A percentile compares a stretch with the other conserved stretches of the same genome.
phyloP scores from a whole-genome alignment of 2,888 invertebrate species.

The Macroteleia sp. region DNA sequence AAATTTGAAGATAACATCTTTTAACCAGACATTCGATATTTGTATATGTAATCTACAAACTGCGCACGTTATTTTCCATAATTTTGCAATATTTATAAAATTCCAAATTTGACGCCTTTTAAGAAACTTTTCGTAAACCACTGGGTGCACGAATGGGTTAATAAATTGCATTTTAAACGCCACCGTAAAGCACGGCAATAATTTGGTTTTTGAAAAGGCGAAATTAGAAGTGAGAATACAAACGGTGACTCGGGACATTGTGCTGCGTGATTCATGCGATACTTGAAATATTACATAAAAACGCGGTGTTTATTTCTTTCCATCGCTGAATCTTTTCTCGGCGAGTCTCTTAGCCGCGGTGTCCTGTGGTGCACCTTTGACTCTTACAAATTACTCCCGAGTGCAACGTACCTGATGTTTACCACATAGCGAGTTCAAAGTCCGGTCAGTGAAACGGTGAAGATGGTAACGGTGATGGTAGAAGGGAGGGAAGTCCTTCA shows the following conservation, averaged over 20 bases:
- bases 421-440: slow-evolving; percentile 82
- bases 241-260: slow-evolving; percentile 18
- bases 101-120: too few species aligned
- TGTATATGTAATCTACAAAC: too few species aligned
- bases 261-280: slow-evolving; percentile 32
- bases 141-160: slow-evolving; percentile 5
- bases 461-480: slow-evolving; percentile 57
- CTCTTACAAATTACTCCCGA: slow-evolving; percentile 76
- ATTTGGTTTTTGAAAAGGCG: slow-evolving; percentile 17
- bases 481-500: slow-evolving; percentile 53
- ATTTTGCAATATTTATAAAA: too few species aligned
- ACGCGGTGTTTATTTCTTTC: slow-evolving; percentile 42
- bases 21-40: too few species aligned
- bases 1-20: too few species aligned
- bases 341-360: slow-evolving; percentile 12
- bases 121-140: too few species aligned
- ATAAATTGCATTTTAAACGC: slow-evolving; percentile 31
- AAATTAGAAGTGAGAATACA: slow-evolving; percentile 25
- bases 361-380: slow-evolving; percentile 53
- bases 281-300: slow-evolving; percentile 58
- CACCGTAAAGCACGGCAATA: slow-evolving; percentile 12
- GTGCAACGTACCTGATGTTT: slow-evolving; percentile 83
- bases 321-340: slow-evolving; percentile 14
- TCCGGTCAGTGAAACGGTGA: slow-evolving; percentile 81
- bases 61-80: too few species aligned